Evolutionary conservation across 1,140 invertebrate species (phyloP).

Genomic region (Episyrphus balteatus): DNA sequence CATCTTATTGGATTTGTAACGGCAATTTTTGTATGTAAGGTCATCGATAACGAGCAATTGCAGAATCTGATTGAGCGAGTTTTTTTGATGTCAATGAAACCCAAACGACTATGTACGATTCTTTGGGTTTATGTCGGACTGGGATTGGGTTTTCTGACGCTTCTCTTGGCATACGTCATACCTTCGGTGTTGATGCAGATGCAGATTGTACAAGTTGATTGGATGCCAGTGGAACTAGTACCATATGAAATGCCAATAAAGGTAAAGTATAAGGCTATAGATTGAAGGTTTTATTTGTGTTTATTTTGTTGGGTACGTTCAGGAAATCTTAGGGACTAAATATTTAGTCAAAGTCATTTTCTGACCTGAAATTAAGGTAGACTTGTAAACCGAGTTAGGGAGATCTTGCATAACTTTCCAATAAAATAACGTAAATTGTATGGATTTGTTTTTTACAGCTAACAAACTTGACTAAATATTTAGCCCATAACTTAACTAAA

Average conservation of each 20-base stretch:
- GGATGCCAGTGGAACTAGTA: constrained; percentile 12
- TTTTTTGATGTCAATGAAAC: constrained; percentile 34
- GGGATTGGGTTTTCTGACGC: constrained; percentile 53
- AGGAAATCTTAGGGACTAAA: no score
- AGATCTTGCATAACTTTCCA: no score
- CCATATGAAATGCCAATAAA: constrained; percentile 50
- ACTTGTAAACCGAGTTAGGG: no score
- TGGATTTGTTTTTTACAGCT: no score
- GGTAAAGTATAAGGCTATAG: constrained; percentile 26
- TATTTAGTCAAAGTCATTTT: no score
- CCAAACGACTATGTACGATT: constrained; percentile 52
- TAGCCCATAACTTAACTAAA: no score
- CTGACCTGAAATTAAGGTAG: no score
- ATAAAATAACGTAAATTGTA: no score
- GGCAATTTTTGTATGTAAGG: constrained; percentile 64
- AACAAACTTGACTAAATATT: no score
- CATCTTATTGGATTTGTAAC: constrained; percentile 68
- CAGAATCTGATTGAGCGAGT: constrained; percentile 85
- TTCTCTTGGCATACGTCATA: constrained; percentile 52
- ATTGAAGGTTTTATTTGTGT: background rate
- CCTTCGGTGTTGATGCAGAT: constrained; percentile 46
- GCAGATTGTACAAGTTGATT: constrained; percentile 34
- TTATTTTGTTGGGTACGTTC: no score
- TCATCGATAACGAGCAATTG: constrained; percentile 75
- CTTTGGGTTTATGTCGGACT: constrained; percentile 59